These are phyloP conservation scores for Lasioglossum zephyrum DNA, from an alignment of 2,888 invertebrate genomes.

Conservation along the genomic window DNA sequence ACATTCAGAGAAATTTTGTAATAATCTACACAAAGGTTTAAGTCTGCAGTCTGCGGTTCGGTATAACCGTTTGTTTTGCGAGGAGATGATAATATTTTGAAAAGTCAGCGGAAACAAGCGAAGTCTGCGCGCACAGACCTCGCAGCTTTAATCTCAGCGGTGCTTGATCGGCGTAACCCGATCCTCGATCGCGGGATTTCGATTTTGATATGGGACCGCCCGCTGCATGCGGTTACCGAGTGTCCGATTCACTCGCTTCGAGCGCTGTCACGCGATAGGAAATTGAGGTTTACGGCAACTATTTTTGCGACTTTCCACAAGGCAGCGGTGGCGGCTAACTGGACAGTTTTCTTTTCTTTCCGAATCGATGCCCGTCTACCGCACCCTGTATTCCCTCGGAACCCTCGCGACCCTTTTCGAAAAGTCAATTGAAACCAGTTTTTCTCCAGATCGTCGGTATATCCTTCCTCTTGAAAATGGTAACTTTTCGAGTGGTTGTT, in stretches of 20 bases:
- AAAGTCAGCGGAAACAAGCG: slow-evolving; percentile 5
- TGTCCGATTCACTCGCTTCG: slow-evolving; percentile 65
- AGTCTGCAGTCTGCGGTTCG: too few species aligned
- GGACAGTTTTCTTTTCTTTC: slow-evolving; percentile 25
- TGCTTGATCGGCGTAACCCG: slow-evolving; percentile 66
- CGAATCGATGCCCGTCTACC: neutral
- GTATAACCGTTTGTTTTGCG: neutral
- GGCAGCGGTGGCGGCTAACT: neutral
- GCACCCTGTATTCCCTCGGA: neutral
- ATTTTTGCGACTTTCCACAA: slow-evolving; percentile 59
- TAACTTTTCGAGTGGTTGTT: neutral
- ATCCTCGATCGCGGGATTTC: slow-evolving; percentile 72
- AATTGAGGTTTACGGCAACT: slow-evolving; percentile 76
- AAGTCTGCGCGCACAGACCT: neutral
- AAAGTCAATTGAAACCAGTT: neutral
- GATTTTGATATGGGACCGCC: slow-evolving; percentile 76
- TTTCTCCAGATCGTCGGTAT: neutral
- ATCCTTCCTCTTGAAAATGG: too few species aligned
- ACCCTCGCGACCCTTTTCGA: neutral
- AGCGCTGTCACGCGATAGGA: slow-evolving; percentile 76
- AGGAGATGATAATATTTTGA: neutral
- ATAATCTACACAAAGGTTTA: too few species aligned
- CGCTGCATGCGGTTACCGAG: slow-evolving; percentile 72
- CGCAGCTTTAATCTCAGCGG: slow-evolving; percentile 52
- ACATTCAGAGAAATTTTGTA: too few species aligned